A percentile compares a stretch with the other conserved stretches of the same genome.
Conservation (phyloP, 2,113 vertebrate species). For the Craseonycteris thonglongyai region DNA sequence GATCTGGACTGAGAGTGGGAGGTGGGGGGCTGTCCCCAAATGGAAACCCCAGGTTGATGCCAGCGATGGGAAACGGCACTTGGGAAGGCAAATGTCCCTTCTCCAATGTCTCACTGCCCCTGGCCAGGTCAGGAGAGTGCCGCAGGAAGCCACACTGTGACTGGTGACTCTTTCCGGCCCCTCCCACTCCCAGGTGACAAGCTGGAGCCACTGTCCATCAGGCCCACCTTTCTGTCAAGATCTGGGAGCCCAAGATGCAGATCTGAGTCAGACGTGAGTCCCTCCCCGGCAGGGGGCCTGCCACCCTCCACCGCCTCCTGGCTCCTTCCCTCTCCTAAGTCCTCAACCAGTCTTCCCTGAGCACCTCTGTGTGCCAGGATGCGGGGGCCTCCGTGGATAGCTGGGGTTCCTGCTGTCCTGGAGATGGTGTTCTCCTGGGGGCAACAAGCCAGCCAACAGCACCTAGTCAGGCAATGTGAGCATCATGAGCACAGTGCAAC, state of each 20-base stretch:
- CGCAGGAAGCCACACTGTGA: slow-evolving; percentile 82
- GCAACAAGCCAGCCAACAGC: background rate
- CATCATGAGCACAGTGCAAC: accelerated
- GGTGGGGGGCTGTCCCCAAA: background rate
- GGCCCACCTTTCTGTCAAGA: slow-evolving; percentile 87
- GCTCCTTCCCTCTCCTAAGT: accelerated
- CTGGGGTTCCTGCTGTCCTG: background rate
- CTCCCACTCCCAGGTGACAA: slow-evolving; percentile 88
- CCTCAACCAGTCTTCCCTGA: background rate
- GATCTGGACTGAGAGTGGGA: too few relatives aligned
- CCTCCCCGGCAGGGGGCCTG: accelerated
- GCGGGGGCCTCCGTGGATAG: background rate
- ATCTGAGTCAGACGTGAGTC: slow-evolving; percentile 90
- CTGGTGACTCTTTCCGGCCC: slow-evolving; percentile 89
- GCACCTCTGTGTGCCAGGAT: too few relatives aligned
- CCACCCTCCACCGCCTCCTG: accelerated
- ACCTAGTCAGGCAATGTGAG: accelerated
- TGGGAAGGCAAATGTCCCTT: accelerated
- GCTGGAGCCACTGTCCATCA: slow-evolving; percentile 86
- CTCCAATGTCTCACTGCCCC: accelerated
- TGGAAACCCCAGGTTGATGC: accelerated
- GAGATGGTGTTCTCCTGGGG: background rate
- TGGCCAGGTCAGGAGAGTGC: slow-evolving; percentile 86
- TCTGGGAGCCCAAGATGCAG: slow-evolving; percentile 84
- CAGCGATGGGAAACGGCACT: accelerated